A percentile compares a stretch with the other conserved stretches of the same genome.
phyloP scores from a whole-genome alignment of 2,113 vertebrate species.

The Leptosomus discolor region DNA sequence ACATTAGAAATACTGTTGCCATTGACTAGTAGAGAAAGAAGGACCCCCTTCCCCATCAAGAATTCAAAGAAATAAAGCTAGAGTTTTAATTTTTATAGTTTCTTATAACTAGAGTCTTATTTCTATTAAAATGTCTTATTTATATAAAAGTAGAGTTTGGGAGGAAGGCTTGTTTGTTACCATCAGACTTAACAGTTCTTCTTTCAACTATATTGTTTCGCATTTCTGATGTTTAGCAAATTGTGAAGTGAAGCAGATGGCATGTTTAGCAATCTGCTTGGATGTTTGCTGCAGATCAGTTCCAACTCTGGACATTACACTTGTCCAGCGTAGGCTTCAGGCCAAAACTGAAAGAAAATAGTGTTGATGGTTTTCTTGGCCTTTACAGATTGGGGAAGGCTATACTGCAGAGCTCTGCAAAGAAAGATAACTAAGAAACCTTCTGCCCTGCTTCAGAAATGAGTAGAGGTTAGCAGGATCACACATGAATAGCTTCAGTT shows the following conservation, averaged over 20 bases:
- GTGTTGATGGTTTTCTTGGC: background rate
- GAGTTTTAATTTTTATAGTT: background rate
- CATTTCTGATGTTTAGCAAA: background rate
- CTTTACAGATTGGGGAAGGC: background rate
- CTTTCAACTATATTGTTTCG: background rate
- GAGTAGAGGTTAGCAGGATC: background rate
- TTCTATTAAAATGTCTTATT: background rate
- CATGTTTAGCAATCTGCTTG: background rate
- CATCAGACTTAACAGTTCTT: background rate
- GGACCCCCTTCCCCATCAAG: background rate
- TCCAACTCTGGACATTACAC: background rate
- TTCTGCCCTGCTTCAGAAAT: background rate
- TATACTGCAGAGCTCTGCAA: background rate
- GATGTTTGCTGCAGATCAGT: background rate
- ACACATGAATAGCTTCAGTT: background rate
- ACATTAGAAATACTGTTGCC: background rate
- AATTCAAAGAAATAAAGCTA: background rate
- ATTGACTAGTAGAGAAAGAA: background rate
- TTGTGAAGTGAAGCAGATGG: background rate
- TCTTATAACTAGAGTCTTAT: background rate
- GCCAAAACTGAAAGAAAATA: background rate
- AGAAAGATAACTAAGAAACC: constrained; percentile 4
- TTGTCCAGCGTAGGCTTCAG: background rate
- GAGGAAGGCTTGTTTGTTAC: background rate
- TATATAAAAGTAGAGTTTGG: background rate